A percentile compares a stretch with the other conserved stretches of the same genome.
Conservation (phyloP, 1,140 invertebrate species). For the Nephila pilipes region DNA sequence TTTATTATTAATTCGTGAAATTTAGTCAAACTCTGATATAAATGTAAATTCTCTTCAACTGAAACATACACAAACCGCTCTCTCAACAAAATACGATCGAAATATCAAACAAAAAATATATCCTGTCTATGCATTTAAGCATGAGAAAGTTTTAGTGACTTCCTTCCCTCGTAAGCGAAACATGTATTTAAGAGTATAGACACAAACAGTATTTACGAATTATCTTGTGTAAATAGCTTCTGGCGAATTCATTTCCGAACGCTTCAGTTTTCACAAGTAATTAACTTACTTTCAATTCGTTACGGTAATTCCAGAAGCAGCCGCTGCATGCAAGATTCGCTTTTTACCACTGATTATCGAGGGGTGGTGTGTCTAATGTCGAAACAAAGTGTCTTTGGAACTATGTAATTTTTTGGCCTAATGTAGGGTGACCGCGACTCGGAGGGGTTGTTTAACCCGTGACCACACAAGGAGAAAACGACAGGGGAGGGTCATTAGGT, state of each 20-base stretch:
- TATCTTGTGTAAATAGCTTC: constrained; percentile 55
- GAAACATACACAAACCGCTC: no score
- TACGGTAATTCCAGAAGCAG: constrained; percentile 50
- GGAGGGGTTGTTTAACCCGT: constrained; percentile 54
- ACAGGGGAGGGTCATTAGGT: constrained; percentile 22
- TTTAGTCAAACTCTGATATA: no score
- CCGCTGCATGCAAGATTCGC: background rate
- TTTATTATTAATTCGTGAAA: no score
- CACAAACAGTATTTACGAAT: constrained; percentile 27
- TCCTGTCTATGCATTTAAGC: no score
- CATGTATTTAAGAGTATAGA: constrained; percentile 23
- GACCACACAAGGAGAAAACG: constrained; percentile 65
- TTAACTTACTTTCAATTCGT: constrained; percentile 24
- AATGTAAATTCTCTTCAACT: no score
- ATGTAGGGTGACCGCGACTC: constrained; percentile 39
- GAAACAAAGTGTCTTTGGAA: constrained; percentile 12
- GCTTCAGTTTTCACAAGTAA: constrained; percentile 50
- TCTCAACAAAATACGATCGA: no score
- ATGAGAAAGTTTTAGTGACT: background rate
- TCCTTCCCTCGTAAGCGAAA: background rate
- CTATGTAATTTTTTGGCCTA: constrained; percentile 50
- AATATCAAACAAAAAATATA: no score
- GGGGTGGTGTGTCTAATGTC: background rate
- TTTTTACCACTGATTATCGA: background rate
- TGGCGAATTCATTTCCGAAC: constrained; percentile 4